Base-by-base conservation (phyloP, 2,888 invertebrate genomes). In the Euspilapteryx auroguttella region DNA sequence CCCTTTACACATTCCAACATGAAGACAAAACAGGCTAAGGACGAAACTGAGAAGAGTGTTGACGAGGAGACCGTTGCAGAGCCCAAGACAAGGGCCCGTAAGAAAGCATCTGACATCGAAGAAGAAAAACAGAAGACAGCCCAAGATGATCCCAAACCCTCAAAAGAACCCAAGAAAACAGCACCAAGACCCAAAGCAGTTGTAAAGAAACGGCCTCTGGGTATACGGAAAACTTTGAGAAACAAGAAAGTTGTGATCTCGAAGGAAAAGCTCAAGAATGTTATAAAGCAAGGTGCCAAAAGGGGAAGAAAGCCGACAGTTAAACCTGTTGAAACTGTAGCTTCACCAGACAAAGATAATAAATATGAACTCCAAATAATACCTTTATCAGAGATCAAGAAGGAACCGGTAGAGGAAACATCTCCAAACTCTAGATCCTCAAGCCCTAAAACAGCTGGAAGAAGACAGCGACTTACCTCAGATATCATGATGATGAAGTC, bases 1-100 rank as follows among this genome's bases (percentile, higher is more conserved):
- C 56, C 64, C 61, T 58, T 58, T 56, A 55, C 48, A 69, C 65
- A 75, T 71, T 71, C 69, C 73, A 75, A 56, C 61, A 75, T 75
- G 75, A 75, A 75, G 64, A 73, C 76, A 41, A 76, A 75, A 51
- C 73, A 75, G 47, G 40, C 42, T 32, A 75, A 73, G 47, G 73
- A 73, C 34, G 75, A 73, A 39, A 47, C 52, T 34, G 73, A 73
- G 34, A 69, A 68, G 54, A 57, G 56, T 44, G 51, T 57, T 3
- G 75, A 75, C 59, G 75, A 75, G 31, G 73, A 71, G 29, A 45
- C 52, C 11, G 40, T 63, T 23, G 46, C 61, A 37, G 76, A 75
- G 49, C 75, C 73, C 21, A 76, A 76, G 44, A 76, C 75, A 24
- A 53, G 77, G 39, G 71, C 69, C 42, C 61, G 76, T 28, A 76